Conservation (phyloP, 2,113 vertebrate species). For the Toxotes jaculatrix region DNA sequence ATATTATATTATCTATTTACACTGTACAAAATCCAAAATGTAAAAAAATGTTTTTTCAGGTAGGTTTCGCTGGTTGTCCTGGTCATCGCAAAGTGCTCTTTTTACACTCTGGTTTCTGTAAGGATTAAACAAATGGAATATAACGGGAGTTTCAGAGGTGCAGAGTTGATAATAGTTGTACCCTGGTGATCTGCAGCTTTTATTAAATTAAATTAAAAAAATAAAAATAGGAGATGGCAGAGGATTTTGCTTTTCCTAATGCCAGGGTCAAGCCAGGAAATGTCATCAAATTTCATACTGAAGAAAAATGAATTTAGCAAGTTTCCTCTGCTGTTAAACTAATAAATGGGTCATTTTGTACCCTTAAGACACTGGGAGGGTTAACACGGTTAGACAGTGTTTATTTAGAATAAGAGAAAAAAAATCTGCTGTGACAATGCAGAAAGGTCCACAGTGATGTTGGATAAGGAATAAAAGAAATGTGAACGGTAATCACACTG, state of each 20-base stretch:
- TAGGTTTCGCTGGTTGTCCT: neutral
- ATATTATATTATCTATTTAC: neutral
- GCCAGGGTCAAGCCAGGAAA: neutral
- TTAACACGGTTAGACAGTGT: conserved; percentile 24
- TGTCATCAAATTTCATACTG: neutral
- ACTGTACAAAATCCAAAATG: neutral
- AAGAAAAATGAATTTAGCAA: neutral
- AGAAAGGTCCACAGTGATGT: neutral
- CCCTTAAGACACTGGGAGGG: neutral
- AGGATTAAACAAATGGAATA: neutral
- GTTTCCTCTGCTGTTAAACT: conserved; percentile 23
- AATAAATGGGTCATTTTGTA: neutral
- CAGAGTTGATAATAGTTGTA: neutral
- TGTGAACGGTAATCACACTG: neutral
- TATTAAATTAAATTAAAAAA: neutral
- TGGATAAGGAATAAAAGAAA: conserved; percentile 4
- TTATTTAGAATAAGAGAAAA: conserved; percentile 15
- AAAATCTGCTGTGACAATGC: conserved; percentile 8
- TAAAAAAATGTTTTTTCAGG: neutral
- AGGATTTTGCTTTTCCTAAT: neutral
- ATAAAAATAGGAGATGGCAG: neutral
- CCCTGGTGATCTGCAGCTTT: neutral
- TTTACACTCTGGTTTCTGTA: neutral
- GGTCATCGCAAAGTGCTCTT: neutral
- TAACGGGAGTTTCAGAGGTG: neutral